Evolutionary conservation across 2,113 vertebrate species (phyloP).

Genomic region (cattle (Bos taurus)): ARS-UCD2.0 NC_037334.1:39978001-39978500

Average conservation of each 20-base stretch:
- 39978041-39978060: no score
- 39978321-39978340: background rate
- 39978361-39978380: background rate
- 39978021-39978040: no score
- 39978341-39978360: background rate
- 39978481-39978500: background rate
- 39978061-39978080: no score
- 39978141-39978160: background rate
- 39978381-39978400: background rate
- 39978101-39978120: background rate
- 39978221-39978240: background rate
- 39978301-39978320: background rate
- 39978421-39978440: background rate
- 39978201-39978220: background rate
- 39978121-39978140: background rate
- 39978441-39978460: background rate
- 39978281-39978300: background rate
- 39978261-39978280: background rate
- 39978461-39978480: background rate
- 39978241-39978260: background rate
- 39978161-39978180: background rate
- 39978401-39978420: background rate
- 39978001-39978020: no score
- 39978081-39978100: no score
- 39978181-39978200: background rate